Base-by-base conservation (phyloP, 2,113 vertebrate species). In the Neopipo cinnamomea region DNA sequence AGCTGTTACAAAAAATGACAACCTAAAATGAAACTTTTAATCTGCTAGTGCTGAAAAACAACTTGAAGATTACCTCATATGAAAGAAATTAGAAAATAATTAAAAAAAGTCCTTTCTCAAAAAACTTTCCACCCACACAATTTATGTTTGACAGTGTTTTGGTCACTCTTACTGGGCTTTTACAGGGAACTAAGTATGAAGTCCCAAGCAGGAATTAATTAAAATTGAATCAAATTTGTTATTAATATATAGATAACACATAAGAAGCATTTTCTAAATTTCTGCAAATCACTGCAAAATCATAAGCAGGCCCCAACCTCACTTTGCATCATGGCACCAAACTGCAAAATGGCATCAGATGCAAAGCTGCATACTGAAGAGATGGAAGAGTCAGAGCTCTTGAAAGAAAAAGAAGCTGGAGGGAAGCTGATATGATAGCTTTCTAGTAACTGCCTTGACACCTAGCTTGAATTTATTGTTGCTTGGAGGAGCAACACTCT, bases 371-470 rank as follows among this genome's bases (percentile, higher is more conserved):
- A 16, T 25, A 31, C 22, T 5, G 11, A 70, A 25, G 21, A 44
- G 15, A 31, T 27, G 22, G 12, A 73, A 46, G 22, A 33, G 24
- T 14, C 12, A 21, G 24, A 86, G 37, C 7, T 53, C 35, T 55
- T 27, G 28, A 30, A 30, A 62, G 19, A 31, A 77, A 84, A 44
- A 33, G 0, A 4, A 78, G 4, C 8, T 16, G 4, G 33, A 35
- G 8, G 22, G 11, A 63, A 65, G 35, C 15, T 1, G 5, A 13
- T 13, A 10, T 7, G 2, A 12, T 17, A 9, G 7, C 3, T 50
- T 52, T 41, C 30, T 65, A 12, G 25, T 4, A 37, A 14, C 23
- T 71, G 14, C 11, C 22, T 18, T 7, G 35, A 22, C 17, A 41
- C 8, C 13, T 19, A 23, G 1, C 11, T 78, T 63, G 31, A 33